Conservation (phyloP, 2,113 vertebrate genomes). For the Garra rufa region DNA sequence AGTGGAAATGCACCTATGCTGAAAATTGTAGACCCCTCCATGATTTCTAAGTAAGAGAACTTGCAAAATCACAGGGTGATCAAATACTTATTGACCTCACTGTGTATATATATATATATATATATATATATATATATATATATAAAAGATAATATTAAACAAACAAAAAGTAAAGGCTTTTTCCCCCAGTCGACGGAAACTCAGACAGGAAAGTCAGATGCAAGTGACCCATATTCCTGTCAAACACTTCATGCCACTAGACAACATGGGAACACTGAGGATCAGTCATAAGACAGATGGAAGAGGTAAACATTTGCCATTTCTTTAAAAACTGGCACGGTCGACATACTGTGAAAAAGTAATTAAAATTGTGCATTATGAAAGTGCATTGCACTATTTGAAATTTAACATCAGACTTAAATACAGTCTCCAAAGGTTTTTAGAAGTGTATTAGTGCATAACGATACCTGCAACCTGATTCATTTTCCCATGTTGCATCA, state of each 20-base stretch:
- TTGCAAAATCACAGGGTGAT: too few relatives aligned
- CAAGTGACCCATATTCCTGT: slow-evolving; percentile 29
- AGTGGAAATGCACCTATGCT: too few relatives aligned
- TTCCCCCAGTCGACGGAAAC: neutral
- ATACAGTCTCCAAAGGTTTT: neutral
- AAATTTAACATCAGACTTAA: slow-evolving; percentile 12
- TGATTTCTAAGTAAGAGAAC: too few relatives aligned
- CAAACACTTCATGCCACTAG: slow-evolving; percentile 32
- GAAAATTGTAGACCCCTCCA: too few relatives aligned
- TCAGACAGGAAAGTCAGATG: slow-evolving; percentile 44
- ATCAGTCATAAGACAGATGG: slow-evolving; percentile 35
- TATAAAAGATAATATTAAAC: neutral
- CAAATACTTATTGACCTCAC: too few relatives aligned
- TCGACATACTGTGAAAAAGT: neutral
- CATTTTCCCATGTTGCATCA: neutral
- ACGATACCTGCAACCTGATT: neutral
- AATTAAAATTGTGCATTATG: neutral
- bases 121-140: too few relatives aligned
- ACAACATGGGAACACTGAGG: slow-evolving; percentile 37
- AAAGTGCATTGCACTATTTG: neutral
- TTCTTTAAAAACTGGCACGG: neutral
- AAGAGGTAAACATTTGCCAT: slow-evolving; percentile 24
- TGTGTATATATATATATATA: too few relatives aligned
- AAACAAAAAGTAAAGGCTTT: neutral
- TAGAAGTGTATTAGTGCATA: neutral